Base-by-base conservation (phyloP, 2,797 vertebrate genomes). In the Pseudochirops corinnae region DNA sequence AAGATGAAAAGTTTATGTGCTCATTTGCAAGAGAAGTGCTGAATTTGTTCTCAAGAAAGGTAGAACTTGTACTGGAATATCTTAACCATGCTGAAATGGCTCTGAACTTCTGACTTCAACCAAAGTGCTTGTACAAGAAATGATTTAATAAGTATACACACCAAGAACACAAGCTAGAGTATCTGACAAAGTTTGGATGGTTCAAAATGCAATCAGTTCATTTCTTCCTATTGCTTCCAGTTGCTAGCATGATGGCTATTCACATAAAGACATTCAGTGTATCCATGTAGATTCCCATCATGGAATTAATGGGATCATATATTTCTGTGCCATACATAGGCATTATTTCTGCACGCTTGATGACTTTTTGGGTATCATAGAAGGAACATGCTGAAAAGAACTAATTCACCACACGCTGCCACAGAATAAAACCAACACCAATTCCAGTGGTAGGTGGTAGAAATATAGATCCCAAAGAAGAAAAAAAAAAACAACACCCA, bases 221-320 rank as follows among this genome's bases (percentile, higher is more conserved):
- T 96, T 99, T 99, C 98, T 97, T 99, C 97, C 96, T 99, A 97
- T 97, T 93, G 46, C 98, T 46, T 9, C 99, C 99, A 11, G 97
- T 97, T 0, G 99, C 98, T 95, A 99, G 99, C 97, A 99, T 99
- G 98, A 99, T 99, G 97, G 99, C 99, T 97, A 99, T 97, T 60
- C 99, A 99, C 58, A 99, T 99, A 98, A 99, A 99, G 99, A 99
- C 99, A 98, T 99, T 99, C 95, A 99, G 95, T 0, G 99, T 99
- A 98, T 99, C 99, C 94, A 99, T 99, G 98, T 99, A 99, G 98
- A 99, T 99, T 91, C 99, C 98, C 99, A 99, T 97, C 98, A 99
- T 99, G 99, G 99, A 99, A 0, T 99, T 99, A 97, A 99, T 99
- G 91, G 99, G 99, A 98, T 99, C 99, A 0, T 99, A 99, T 98